Base-by-base conservation (phyloP, 2,113 vertebrate species). In the Neofelis nebulosa region DNA sequence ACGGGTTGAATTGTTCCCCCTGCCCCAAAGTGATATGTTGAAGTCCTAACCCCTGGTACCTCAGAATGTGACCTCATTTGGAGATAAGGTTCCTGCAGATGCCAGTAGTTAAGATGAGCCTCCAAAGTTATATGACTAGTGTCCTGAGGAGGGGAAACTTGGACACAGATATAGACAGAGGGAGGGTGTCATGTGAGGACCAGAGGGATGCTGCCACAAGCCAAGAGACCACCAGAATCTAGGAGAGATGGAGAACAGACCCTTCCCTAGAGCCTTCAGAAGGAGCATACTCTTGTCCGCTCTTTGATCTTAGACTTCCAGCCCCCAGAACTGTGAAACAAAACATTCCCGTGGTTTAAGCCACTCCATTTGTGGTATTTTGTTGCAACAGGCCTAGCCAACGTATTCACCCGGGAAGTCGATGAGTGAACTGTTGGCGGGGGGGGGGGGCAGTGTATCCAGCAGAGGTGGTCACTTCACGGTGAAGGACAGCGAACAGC, bases 321-420 rank as follows among this genome's bases (percentile, higher is more conserved):
- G 31, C 5, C 29, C 71, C 63, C 36, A 14, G 61, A 57, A 79
- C 38, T 13, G 18, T 63, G 23, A 84, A 7, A 90, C 31, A 29
- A 68, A 52, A 19, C 12, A 36, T 79, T 48, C 10, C n/a, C 76
- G 85, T 52, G 48, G 13, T 55, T 25, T 48, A 57, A 83, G n/a
- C 11, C 38, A 16, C 15, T n/a, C 3, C 1, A 0, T 41, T n/a
- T 68, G 38, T 52, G 50, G 41, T 14, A 10, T 66, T 50, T 74
- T 12, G 31, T 41, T 61, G 33, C 31, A 57, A 14, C 9, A 33
- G 18, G 14, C 25, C 25, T 18, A 29, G 69, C 19, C 29, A 27
- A 31, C 18, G 6, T 19, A 1, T 23, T 18, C n/a, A 55, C 9
- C 16, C 19, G 1, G 11, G 2, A 36, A 55, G 25, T 1, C 0